These are phyloP conservation scores for Planococcus citri DNA, from an alignment of 1,140 invertebrate genomes.

Conservation along the genomic window DNA sequence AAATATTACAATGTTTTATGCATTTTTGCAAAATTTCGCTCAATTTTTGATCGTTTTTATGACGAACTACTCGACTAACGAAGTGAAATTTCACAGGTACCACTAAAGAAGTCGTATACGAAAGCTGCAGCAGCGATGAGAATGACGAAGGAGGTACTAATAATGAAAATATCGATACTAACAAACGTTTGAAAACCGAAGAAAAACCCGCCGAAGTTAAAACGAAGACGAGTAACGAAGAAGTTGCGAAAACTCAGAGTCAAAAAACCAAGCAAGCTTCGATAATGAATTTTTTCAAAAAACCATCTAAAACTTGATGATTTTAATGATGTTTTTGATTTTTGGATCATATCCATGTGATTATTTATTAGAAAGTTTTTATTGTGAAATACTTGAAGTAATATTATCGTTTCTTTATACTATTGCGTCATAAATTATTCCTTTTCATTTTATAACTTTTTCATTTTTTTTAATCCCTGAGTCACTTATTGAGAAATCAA, in stretches of 20 bases:
- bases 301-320: not conserved
- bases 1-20: not conserved
- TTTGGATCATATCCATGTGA: too few relatives aligned
- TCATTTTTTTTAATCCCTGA: too few relatives aligned
- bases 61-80: too few relatives aligned
- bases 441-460: too few relatives aligned
- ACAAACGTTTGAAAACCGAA: not conserved
- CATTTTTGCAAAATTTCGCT: too few relatives aligned
- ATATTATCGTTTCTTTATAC: too few relatives aligned
- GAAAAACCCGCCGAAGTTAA: not conserved
- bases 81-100: not conserved
- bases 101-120: slow-evolving; percentile 4
- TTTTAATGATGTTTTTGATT: too few relatives aligned
- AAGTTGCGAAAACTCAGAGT: not conserved
- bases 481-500: too few relatives aligned
- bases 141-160: not conserved
- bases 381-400: too few relatives aligned
- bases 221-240: not conserved
- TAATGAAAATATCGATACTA: not conserved
- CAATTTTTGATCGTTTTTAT: not conserved
- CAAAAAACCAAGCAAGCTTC: not conserved
- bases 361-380: too few relatives aligned
- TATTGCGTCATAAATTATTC: too few relatives aligned
- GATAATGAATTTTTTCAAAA: not conserved
- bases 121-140: slow-evolving; percentile 8